Evolutionary conservation across 30 jellyfish, hydroid and myxozoan species (phyloP).

Genomic region (Aurelia coerulea): DNA sequence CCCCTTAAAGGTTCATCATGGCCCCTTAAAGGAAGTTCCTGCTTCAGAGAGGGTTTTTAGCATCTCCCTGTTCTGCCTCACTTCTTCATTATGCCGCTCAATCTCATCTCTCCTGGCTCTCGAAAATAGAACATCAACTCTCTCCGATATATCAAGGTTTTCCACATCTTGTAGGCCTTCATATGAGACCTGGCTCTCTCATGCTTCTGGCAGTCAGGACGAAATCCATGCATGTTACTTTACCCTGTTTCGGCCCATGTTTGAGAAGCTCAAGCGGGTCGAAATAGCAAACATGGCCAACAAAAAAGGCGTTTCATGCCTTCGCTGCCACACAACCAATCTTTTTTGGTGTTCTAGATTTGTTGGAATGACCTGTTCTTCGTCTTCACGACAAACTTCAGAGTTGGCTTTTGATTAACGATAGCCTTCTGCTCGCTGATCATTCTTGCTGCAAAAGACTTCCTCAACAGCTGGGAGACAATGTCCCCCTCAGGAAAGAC

Average conservation of each 20-base stretch:
- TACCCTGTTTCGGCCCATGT: constrained; percentile 4
- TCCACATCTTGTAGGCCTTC: neutral
- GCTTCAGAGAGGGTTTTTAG: neutral
- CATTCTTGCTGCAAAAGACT: too few relatives aligned
- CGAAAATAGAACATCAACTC: too few relatives aligned
- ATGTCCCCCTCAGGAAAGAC: too few relatives aligned
- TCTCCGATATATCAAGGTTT: constrained; percentile 3
- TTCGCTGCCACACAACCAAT: constrained; percentile 21
- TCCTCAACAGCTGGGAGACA: too few relatives aligned
- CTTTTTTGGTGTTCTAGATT: neutral
- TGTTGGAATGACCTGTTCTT: too few relatives aligned
- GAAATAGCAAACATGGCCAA: constrained; percentile 63
- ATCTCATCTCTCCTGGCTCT: too few relatives aligned
- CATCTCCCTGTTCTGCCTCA: too few relatives aligned
- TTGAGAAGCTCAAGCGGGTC: constrained; percentile 13
- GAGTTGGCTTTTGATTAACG: too few relatives aligned
- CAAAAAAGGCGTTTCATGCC: neutral
- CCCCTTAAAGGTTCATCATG: constrained; percentile 26
- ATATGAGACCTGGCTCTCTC: neutral
- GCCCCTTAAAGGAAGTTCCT: constrained; percentile 45
- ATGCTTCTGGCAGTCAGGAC: constrained; percentile 35
- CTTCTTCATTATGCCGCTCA: too few relatives aligned
- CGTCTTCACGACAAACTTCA: too few relatives aligned
- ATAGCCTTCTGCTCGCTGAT: too few relatives aligned
- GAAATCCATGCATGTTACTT: constrained; percentile 27